These are phyloP conservation scores for Addax nasomaculatus DNA, from an alignment of 2,113 vertebrate species.

Conservation along the genomic window DNA sequence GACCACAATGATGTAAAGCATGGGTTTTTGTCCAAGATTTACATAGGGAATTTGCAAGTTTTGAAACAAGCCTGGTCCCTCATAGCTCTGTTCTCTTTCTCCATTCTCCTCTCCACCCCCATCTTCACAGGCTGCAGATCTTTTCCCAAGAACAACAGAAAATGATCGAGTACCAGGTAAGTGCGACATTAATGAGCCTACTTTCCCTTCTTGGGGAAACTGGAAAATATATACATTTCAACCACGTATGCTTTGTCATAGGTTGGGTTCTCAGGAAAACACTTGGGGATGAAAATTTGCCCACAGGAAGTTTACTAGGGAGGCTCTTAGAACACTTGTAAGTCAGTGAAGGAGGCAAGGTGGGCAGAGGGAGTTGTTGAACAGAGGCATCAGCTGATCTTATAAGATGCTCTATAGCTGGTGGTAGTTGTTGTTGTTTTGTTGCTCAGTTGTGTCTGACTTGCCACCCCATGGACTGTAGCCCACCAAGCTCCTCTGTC, in stretches of 20 bases:
- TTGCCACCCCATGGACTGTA: background rate
- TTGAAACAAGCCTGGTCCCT: background rate
- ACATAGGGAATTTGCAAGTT: background rate
- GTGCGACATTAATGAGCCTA: background rate
- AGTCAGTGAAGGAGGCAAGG: background rate
- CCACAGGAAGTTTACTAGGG: background rate
- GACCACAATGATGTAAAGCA: background rate
- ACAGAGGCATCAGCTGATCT: background rate
- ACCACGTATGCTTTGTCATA: background rate
- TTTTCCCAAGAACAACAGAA: slow-evolving; percentile 23
- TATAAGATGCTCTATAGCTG: background rate
- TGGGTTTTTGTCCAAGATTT: background rate
- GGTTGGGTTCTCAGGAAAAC: background rate
- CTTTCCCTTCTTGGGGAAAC: background rate
- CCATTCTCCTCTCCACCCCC: background rate
- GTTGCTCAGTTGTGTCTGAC: background rate
- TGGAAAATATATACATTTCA: background rate
- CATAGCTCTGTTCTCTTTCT: slow-evolving; percentile 15
- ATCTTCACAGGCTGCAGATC: background rate
- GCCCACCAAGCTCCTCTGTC: background rate
- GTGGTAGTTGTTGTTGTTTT: background rate
- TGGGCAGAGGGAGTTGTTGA: background rate
- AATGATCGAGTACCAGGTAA: slow-evolving; percentile 56
- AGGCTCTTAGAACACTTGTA: background rate
- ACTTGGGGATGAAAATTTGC: background rate